Base-by-base conservation (phyloP, 2,797 vertebrate species). In the Sparus aurata region DNA sequence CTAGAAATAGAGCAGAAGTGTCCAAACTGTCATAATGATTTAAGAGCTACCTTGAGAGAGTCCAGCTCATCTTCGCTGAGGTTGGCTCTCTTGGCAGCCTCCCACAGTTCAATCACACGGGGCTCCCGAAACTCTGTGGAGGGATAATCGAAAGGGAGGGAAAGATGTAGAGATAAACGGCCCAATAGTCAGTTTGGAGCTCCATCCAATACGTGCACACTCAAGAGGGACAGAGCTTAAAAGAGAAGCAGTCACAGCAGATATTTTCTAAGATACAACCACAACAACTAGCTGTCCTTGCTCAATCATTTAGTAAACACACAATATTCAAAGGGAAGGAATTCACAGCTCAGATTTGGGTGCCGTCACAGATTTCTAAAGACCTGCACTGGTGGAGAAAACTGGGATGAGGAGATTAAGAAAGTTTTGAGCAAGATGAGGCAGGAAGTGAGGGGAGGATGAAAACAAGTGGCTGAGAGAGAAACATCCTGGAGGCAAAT, bases 71-170 rank as follows among this genome's bases (percentile, higher is more conserved):
- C 95, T 11, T 94, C 88, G 0, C 93, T 97, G 75, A 99, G 96
- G 93, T 99, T 99, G 54, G 96, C 91, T 3, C 95, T 95, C 91
- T 95, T 96, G 41, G 98, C 98, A 93, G 97, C 93, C 68, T 99
- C 98, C 98, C 98, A 99, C 87, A 99, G 92, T 61, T 99, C 98
- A 23, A 97, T 97, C 83, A 99, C 98, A 82, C 97, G 95, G 3
- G 98, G 98, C 85, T 99, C 98, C 80, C 95, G 96, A 69, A 99
- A 99, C 88, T 98, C 98, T 99, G 79, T 64, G 72, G 46, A 66
- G 46, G 41, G 70, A 11, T 34, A 77, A 47, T 9, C 67, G 20
- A 73, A 34, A 34, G 11, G 41, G 34, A 52, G 10, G 41, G 46
- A 27, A 3, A 55, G 30, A 82, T 66, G n/a, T 80, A 59, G 53